Conservation (phyloP, 2,113 vertebrate genomes). For the Melanotaenia duboulayi region DNA sequence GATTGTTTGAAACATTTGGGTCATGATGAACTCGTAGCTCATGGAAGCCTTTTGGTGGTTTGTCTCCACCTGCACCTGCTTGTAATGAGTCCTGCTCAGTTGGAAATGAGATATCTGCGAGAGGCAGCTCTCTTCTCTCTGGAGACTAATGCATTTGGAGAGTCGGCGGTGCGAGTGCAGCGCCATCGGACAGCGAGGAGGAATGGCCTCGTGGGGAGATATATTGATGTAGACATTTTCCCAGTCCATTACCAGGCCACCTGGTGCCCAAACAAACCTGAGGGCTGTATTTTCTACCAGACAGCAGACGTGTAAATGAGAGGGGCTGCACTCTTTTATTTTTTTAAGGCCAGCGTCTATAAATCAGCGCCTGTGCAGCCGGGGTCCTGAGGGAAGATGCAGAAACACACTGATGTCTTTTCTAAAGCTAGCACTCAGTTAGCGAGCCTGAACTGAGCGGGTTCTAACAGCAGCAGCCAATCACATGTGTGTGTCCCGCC, state of each 20-base stretch:
- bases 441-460: not conserved
- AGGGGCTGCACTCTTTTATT: conserved; percentile 40
- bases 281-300: conserved; percentile 50
- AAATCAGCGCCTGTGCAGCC: conserved; percentile 48
- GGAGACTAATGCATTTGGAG: conserved; percentile 65
- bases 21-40: conserved; percentile 11
- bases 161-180: conserved; percentile 46
- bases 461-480: conserved; percentile 17
- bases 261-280: conserved; percentile 57
- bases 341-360: conserved; percentile 49
- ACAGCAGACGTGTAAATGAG: conserved; percentile 58
- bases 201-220: conserved; percentile 63
- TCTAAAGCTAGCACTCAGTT: conserved; percentile 9
- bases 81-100: conserved; percentile 62
- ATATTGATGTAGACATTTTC: conserved; percentile 73
- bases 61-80: conserved; percentile 30
- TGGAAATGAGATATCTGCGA: conserved; percentile 67
- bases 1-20: not conserved
- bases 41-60: not conserved
- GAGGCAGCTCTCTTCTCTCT: conserved; percentile 49
- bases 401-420: conserved; percentile 31
- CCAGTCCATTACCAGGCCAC: conserved; percentile 61
- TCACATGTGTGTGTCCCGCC: not conserved
- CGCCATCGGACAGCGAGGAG: conserved; percentile 50
- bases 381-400: conserved; percentile 10